Percentiles rank a stretch among this genome's conserved stretches.
Evolutionary conservation across 2,113 vertebrate species (phyloP).

Genomic region (Bambusicola thoracicus): DNA sequence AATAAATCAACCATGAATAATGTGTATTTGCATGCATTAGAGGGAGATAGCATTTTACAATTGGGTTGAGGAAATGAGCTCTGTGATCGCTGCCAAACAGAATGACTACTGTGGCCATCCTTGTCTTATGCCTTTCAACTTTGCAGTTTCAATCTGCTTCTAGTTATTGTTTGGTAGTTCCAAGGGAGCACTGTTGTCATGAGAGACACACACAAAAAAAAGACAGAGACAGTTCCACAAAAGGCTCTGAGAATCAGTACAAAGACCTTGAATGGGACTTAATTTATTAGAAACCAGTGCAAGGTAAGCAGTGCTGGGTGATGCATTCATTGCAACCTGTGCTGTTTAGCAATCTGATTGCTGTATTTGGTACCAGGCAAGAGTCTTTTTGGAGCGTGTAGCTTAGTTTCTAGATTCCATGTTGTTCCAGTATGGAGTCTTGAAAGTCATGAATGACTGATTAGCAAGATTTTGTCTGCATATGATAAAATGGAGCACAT

Average conservation of each 20-base stretch:
- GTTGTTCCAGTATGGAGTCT: background rate
- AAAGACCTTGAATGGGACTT: background rate
- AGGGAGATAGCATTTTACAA: background rate
- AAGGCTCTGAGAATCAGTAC: background rate
- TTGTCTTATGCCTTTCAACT: background rate
- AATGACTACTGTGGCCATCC: rapidly evolving
- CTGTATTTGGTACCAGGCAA: background rate
- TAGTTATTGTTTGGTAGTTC: background rate
- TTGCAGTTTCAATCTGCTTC: background rate
- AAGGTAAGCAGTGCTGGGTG: background rate
- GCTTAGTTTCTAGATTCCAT: background rate
- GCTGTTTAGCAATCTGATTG: background rate
- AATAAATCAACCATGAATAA: background rate
- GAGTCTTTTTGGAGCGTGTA: background rate
- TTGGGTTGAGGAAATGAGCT: background rate
- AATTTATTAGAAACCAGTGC: background rate
- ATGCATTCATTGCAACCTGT: rapidly evolving
- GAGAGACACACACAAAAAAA: background rate
- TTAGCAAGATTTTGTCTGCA: background rate
- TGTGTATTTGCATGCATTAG: background rate
- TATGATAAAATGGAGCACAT: background rate
- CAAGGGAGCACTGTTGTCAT: background rate
- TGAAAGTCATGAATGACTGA: background rate
- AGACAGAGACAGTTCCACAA: background rate
- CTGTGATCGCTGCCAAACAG: background rate